Conservation (phyloP, 2,797 vertebrate genomes). For the Pyrrhura leucotis region DNA sequence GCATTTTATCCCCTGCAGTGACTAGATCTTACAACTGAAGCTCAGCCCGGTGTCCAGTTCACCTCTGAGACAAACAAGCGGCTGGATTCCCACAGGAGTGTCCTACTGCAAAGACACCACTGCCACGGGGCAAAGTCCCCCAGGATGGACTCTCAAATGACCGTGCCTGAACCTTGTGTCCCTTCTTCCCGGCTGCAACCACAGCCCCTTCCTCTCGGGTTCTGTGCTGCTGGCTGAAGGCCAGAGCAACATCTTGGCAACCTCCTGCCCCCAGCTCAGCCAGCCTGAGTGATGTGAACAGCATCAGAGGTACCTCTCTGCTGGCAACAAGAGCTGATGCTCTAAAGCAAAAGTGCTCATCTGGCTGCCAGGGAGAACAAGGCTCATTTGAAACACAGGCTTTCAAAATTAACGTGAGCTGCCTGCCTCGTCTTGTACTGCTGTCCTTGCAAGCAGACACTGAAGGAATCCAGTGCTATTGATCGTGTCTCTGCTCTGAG, state of each 20-base stretch:
- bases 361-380: not conserved
- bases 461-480: not conserved
- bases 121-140: not conserved
- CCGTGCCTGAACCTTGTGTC: not conserved
- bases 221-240: not conserved
- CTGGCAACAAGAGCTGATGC: not conserved
- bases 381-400: not conserved
- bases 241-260: not conserved
- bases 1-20: not conserved
- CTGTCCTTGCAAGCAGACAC: not conserved
- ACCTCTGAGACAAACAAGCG: not conserved
- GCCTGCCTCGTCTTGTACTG: not conserved
- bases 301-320: not conserved
- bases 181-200: not conserved
- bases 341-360: not conserved
- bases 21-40: not conserved
- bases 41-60: not conserved
- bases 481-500: not conserved
- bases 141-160: not conserved
- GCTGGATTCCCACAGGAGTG: not conserved
- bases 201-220: not conserved
- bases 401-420: not conserved
- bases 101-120: not conserved
- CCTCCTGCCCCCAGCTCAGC: not conserved
- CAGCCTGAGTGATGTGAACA: not conserved